Evolutionary conservation across 2,797 vertebrate species (phyloP).

Genomic region (Arremon brunneinucha): DNA sequence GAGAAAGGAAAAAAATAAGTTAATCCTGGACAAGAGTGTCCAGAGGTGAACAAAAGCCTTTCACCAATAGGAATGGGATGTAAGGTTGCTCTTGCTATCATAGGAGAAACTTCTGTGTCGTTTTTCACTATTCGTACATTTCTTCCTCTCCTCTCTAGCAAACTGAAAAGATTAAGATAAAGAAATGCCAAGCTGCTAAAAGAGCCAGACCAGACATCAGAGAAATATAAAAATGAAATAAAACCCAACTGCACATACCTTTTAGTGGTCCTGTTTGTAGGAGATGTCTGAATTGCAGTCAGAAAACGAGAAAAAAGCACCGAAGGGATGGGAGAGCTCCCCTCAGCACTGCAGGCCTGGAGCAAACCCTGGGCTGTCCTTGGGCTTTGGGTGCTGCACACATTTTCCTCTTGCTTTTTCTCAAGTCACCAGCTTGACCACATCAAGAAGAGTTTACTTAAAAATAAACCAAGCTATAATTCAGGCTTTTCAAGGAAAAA

Average conservation of each 20-base stretch:
- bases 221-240: conserved; percentile 38
- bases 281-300: neutral
- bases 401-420: neutral
- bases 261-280: conserved; percentile 36
- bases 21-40: neutral
- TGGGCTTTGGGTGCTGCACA: fast-evolving
- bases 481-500: neutral
- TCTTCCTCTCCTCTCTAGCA: neutral
- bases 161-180: conserved; percentile 20
- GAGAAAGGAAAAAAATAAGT: conserved; percentile 22
- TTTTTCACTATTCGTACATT: neutral
- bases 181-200: conserved; percentile 32
- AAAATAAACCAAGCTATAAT: neutral
- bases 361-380: neutral
- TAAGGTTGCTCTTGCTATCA: neutral
- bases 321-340: neutral
- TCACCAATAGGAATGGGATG: fast-evolving
- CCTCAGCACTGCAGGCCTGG: neutral
- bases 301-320: conserved; percentile 4
- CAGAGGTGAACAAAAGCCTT: neutral
- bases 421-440: neutral
- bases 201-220: conserved; percentile 8
- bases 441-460: neutral
- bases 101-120: neutral
- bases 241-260: conserved; percentile 3